Evolutionary conservation across 2,113 vertebrate genomes (phyloP), one percentile per base, ranked within the genome.

Genomic region (Ptilonorhynchus violaceus): DNA sequence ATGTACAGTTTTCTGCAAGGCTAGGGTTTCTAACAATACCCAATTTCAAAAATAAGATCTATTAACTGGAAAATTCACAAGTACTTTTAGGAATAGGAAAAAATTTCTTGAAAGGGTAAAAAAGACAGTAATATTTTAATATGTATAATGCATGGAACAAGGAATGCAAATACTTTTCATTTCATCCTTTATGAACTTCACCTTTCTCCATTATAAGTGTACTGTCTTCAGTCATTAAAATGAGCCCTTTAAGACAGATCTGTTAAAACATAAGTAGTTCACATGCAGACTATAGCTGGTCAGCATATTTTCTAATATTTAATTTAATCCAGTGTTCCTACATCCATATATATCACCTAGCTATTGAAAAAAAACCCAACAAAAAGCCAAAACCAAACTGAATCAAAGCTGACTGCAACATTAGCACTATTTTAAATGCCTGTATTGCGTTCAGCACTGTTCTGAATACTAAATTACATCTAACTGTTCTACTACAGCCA

Each of bases 391-490:
- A 66, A 5, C 1, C 9, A 52, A 88, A 72, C 55, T 13, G 1
- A 76, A 76, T 49, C 13, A 66, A 69, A 69, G 7, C 6, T 77
- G 86, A 84, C 70, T 84, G 68, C 5, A 72, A 37, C 44, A 83
- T 91, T 73, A 93, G 72, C 13, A 47, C 72, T 78, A 94, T 93
- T 94, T 91, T 78, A 94, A 41, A 88, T 90, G 59, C 4, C 46
- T 83, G 15, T 68, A 22, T 86, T 95, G 69, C 49, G 56, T 66
- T 90, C 37, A 68, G 30, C 27, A 62, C 50, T 89, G 27, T 73
- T 96, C 66, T 96, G 92, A 95, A 97, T 95, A 92, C 69, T 69
- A 83, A 96, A 92, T 56, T 47, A 72, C 58, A 94, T 42, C 56
- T 93, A 68, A 53, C 69, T 94, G 60, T 72, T 82, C 64, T 79